Base-by-base conservation (phyloP, 2,888 invertebrate species). In the Caenorhabditis sp. region DNA sequence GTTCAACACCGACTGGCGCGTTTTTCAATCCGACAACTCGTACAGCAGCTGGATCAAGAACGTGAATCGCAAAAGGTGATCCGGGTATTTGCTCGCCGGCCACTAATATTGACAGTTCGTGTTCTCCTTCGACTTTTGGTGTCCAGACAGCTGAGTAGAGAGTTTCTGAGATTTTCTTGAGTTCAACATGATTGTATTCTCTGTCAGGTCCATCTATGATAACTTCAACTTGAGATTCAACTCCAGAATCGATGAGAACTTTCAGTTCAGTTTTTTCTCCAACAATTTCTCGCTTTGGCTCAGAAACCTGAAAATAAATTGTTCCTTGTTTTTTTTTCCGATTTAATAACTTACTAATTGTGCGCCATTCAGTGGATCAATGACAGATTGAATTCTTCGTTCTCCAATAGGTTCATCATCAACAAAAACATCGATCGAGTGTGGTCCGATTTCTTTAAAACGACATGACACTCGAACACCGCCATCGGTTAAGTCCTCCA, bases 61-160 rank as follows among this genome's bases (percentile, higher is more conserved):
- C 91, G 76, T 95, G 94, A 2, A 94, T 90, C 6, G 91, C 90
- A 83, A 92, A 91, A 0, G 91, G 91, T 80, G 92, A 90, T 82
- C 92, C 91, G 37, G 91, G 91, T 8, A 83, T 74, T 51, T 81
- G 76, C 23, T 82, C 75, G n/a, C 75, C 76, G 58, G 72, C 74
- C 0, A 83, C 78, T 14, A 72, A 50, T 17, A 84, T 67, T 27
- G 68, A 57, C 49, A 81, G 55, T 31, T 77, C 76, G 51, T 79
- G 79, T 54, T 76, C 74, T 24, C 81, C 81, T 37, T 81, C 79
- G 0, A 76, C 73, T 61, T 76, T 77, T 19, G 86, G 86, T 26
- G 73, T 77, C 86, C 86, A 86, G 17, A 81, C 74, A 6, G 79
- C 81, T 0, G 68, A 68, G 67, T 77, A 82, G 8, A 79, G 60